These are phyloP conservation scores for Sterna hirundo DNA, from an alignment of 2,113 vertebrate species.

Conservation along the genomic window DNA sequence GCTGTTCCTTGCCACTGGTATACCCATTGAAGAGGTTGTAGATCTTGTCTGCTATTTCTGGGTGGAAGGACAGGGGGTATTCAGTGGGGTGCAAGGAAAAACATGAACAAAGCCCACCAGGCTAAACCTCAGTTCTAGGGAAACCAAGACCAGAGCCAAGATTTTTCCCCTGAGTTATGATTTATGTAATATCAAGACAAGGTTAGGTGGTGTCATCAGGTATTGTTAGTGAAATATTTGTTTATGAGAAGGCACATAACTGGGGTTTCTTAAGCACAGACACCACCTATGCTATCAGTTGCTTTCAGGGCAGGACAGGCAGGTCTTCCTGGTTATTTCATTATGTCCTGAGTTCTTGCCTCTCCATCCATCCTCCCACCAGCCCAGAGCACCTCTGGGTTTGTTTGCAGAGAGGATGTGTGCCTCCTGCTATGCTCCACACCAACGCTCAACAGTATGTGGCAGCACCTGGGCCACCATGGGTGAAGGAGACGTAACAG, in stretches of 20 bases:
- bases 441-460: not conserved
- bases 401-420: not conserved
- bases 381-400: not conserved
- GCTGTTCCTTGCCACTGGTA: constrained; percentile 97
- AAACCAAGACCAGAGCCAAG: not conserved
- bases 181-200: not conserved
- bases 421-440: not conserved
- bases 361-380: not conserved
- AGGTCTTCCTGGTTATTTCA: not conserved
- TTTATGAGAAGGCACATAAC: not conserved
- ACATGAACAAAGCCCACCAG: not conserved
- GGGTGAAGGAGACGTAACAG: not conserved
- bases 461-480: not conserved
- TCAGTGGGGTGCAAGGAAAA: not conserved
- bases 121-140: not conserved
- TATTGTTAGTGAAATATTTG: not conserved
- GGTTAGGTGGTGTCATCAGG: not conserved
- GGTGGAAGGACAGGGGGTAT: not conserved
- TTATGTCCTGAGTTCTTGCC: too few species aligned
- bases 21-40: constrained; percentile 99
- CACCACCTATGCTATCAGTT: not conserved
- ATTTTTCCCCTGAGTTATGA: not conserved
- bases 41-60: constrained; percentile 98
- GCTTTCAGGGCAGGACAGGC: not conserved
- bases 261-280: not conserved